Percentiles rank a stretch among this genome's conserved stretches.
These are phyloP conservation scores for Mesocentrotus franciscanus DNA, from an alignment of 53 echinoderm and acorn worm species.

Conservation along the genomic window DNA sequence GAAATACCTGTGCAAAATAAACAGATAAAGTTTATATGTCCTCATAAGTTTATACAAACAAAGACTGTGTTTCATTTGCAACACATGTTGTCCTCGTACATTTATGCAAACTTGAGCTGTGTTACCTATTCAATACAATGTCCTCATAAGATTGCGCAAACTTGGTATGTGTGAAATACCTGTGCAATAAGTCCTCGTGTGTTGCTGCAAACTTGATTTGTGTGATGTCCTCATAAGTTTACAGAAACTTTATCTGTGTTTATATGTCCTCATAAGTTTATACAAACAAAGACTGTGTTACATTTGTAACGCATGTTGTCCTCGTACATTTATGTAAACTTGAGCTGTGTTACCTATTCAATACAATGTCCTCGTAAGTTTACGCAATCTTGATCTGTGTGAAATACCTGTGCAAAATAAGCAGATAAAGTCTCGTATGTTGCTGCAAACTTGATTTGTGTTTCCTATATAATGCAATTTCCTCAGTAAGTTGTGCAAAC, in stretches of 20 bases:
- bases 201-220: not conserved
- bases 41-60: no score
- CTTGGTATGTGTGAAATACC: not conserved
- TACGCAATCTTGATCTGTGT: not conserved
- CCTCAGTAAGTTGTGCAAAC: no score
- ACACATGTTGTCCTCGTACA: no score
- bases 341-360: not conserved
- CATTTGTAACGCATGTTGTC: not conserved
- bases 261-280: not conserved
- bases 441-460: not conserved
- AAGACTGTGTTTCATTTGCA: no score
- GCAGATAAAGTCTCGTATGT: not conserved
- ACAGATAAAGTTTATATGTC: no score
- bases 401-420: not conserved
- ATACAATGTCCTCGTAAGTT: not conserved
- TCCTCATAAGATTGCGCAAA: not conserved
- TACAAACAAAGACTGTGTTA: not conserved
- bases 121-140: not conserved
- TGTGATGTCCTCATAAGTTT: not conserved
- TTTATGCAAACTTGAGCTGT: not conserved
- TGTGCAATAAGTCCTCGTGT: not conserved
- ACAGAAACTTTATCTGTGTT: not conserved
- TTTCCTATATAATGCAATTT: no score
- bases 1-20: not conserved
- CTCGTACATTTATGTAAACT: not conserved